Evolutionary conservation across 2,888 invertebrate species (phyloP), one percentile per base, ranked within the genome.

Genomic region (Stenodema calcarata): DNA sequence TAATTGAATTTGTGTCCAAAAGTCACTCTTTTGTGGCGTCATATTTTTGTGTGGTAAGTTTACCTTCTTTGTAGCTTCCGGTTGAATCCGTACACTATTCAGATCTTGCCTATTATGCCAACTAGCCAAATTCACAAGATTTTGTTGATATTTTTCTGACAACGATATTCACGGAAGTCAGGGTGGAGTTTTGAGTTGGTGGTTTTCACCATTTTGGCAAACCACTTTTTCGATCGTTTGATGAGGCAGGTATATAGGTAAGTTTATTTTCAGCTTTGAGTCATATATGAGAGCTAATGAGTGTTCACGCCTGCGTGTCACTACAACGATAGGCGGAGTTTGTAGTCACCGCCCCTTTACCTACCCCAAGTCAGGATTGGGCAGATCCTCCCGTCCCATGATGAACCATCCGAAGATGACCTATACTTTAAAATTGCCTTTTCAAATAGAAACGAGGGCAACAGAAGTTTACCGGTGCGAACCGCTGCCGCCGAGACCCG

Each of bases 391-490:
- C 62, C 62, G 12, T 41, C 73, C 35, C 73, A 41, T 35, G 73
- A 73, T 41, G 30, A 18, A 28, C 23, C 69, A 18, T 18, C 35
- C 73, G 35, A 35, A 73, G 73, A 73, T 73, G 73, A 73, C 69
- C 69, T 69, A 69, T 69, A 27, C 73, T 41, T 30, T 16, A 73
- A 73, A 73, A 73, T 73, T 18, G 73, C 73, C 73, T 73, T 73
- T 73, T n/a, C 73, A 73, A 73, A 73, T 73, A 73, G 73, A 41
- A 73, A 73, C 54, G 41, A 73, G 73, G 73, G 73, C 73, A 73
- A 41, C 30, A 30, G n/a, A n/a, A 35, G 73, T 41, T 73, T 18
- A 73, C 16, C 41, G 73, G 73, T 73, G 73, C 73, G 41, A n/a
- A 12, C 35, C 73, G 18, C 50, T 50, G n/a, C 16, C 50, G n/a